Evolutionary conservation across 1,140 invertebrate species (phyloP), one percentile per base, ranked within the genome.

Genomic region (Leptinotarsa lineolata): DNA sequence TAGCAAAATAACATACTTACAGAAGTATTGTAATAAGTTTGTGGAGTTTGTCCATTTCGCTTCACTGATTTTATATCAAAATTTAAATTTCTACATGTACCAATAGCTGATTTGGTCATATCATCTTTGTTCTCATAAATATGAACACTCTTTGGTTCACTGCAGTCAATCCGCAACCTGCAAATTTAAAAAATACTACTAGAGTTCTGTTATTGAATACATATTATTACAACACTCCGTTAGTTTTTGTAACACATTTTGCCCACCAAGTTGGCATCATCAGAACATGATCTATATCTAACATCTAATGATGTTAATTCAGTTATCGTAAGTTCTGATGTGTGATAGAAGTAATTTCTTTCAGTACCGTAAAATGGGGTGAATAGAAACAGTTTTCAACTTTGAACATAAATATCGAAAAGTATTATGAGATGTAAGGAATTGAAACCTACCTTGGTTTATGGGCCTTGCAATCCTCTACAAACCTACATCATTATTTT

Each of bases 121-220:
- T 80, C 76, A 63, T 74, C 81, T 60, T 76, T 77, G 78, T 86
- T 85, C 77, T 85, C 86, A 73, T 86, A 86, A 75, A 90, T 89
- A 59, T 88, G 86, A 46, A 89, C 81, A 12, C 83, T 79, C 24
- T 83, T 81, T 64, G 76, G 74, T 65, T 81, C 80, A 74, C 84
- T 89, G 77, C 88, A 90, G 74, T 88, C 88, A 6, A 90, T 85
- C 67, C 82, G 85, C 70, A 91, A 81, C 69, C 90, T 91, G 78
- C 70, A 85, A 86, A 61, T 80, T 39, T 3, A 39, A 39, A 39
- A 39, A 11, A 11, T 11, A 39, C 8, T 39, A 3, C 30, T 11
- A 11, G 30, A 2, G 1, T 39, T 30, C 24, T 30, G 30, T 30
- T 30, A 30, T 30, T 30, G 30, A 30, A 30, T 30, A 30, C 30